Percentiles rank a stretch among this genome's conserved stretches.
Conservation (phyloP, 1,140 invertebrate species). For the Solenopsis fugax region DNA sequence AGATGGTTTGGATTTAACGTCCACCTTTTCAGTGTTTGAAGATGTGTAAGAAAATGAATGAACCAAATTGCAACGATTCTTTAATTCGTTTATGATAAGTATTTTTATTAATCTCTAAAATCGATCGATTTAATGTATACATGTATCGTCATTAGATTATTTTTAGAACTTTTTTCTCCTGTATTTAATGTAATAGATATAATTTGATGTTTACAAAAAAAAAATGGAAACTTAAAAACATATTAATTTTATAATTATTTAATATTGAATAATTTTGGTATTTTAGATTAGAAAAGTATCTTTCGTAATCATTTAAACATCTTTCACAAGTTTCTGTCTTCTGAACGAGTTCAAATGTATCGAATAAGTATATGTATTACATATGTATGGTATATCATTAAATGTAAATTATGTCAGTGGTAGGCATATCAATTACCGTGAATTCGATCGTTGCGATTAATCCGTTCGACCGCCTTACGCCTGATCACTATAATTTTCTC, state of each 20-base stretch:
- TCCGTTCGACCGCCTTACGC: conserved; percentile 63
- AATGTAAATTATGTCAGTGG: conserved; percentile 40
- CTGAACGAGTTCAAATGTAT: background rate
- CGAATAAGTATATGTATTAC: conserved; percentile 8
- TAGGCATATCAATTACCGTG: conserved; percentile 53
- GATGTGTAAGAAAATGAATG: background rate
- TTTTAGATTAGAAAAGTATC: background rate
- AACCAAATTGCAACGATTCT: background rate
- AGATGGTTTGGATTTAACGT: background rate
- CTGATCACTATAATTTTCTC: conserved; percentile 74
- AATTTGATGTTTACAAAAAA: conserved; percentile 10
- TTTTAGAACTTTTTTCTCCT: background rate
- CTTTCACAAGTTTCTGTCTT: background rate
- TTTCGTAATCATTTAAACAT: background rate
- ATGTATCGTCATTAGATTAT: background rate
- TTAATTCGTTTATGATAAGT: background rate
- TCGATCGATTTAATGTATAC: background rate
- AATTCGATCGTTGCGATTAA: conserved; percentile 68
- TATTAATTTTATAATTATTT: background rate
- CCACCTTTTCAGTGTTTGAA: background rate
- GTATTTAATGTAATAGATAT: background rate
- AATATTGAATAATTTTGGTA: conserved; percentile 7
- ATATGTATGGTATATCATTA: too few species aligned
- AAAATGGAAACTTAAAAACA: background rate
- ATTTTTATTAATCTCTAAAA: background rate